These are phyloP conservation scores for Notamacropus eugenii DNA, from an alignment of 2,797 vertebrate genomes.

Conservation along the genomic window DNA sequence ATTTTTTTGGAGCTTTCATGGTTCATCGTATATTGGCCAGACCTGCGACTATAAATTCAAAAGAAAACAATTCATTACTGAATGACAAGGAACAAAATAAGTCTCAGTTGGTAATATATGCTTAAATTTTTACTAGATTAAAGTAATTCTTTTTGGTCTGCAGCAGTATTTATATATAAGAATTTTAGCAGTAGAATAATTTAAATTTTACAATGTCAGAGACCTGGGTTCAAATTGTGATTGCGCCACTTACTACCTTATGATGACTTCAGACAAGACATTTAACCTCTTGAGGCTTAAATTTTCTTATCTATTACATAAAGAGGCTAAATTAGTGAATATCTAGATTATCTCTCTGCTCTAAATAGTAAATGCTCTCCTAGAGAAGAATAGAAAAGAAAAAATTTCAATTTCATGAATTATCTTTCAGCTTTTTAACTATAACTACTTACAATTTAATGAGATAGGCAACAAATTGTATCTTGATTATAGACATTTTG, in stretches of 20 bases:
- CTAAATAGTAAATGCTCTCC: slow-evolving; percentile 16
- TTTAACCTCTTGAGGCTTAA: background rate
- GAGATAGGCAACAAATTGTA: slow-evolving; percentile 24
- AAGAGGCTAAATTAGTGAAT: slow-evolving; percentile 17
- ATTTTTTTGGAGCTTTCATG: slow-evolving; percentile 83
- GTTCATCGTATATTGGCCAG: slow-evolving; percentile 90
- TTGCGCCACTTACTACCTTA: background rate
- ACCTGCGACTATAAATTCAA: slow-evolving; percentile 85
- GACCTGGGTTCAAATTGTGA: background rate
- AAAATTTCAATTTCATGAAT: background rate
- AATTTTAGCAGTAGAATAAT: background rate
- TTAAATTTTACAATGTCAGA: slow-evolving; percentile 24
- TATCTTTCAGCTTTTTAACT: slow-evolving; percentile 33
- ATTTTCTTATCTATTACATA: slow-evolving; percentile 25
- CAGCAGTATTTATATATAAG: background rate
- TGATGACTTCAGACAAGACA: background rate
- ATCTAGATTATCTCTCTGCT: background rate
- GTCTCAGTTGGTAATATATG: background rate
- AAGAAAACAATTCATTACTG: slow-evolving; percentile 40
- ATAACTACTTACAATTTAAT: slow-evolving; percentile 17
- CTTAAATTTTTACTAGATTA: background rate
- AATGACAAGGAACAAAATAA: background rate
- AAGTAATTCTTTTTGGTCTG: slow-evolving; percentile 12
- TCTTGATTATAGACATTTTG: background rate
- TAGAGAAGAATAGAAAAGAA: background rate